Conservation (phyloP, 2,113 vertebrate species). For the Chlorodrepanis virens region DNA sequence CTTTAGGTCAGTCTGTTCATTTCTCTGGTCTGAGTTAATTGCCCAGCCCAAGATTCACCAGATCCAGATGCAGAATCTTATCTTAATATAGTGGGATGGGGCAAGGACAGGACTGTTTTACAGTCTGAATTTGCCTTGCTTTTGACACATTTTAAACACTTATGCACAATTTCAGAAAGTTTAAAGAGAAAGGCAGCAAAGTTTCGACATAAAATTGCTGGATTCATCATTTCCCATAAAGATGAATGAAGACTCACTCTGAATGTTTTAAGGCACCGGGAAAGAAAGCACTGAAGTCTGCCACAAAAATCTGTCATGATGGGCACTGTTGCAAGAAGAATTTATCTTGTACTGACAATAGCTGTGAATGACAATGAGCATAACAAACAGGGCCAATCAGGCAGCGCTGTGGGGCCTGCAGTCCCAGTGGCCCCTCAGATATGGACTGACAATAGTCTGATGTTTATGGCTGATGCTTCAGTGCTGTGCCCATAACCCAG, state of each 20-base stretch:
- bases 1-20: not conserved
- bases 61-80: not conserved
- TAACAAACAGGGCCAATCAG: not conserved
- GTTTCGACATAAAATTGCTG: not conserved
- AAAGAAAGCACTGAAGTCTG: not conserved
- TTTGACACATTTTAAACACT: not conserved
- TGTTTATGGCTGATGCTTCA: not conserved
- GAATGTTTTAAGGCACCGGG: not conserved
- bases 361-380: not conserved
- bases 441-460: not conserved
- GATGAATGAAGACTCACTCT: not conserved
- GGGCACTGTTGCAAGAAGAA: not conserved
- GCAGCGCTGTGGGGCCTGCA: not conserved
- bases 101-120: not conserved
- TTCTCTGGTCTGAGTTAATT: not conserved
- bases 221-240: conserved; percentile 23
- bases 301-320: not conserved
- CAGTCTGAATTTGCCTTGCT: not conserved
- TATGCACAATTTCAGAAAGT: not conserved
- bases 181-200: not conserved
- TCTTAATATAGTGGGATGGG: not conserved
- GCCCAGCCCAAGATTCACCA: not conserved
- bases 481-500: not conserved
- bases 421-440: not conserved
- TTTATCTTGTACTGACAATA: not conserved